Conservation (phyloP, 2,113 vertebrate genomes). For the Podiceps cristatus region DNA sequence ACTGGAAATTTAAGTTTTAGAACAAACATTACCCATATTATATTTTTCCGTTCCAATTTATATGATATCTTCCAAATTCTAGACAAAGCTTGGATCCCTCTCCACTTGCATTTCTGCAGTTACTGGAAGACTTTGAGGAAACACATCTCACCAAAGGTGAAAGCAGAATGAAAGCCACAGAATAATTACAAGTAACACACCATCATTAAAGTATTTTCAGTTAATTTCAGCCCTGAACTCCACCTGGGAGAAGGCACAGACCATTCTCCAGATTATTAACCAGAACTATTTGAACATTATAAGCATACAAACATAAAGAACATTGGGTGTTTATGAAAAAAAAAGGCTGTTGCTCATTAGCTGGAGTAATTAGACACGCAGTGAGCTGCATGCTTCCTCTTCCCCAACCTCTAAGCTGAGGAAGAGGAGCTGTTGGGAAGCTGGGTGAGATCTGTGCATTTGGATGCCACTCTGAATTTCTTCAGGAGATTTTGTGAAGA, state of each 20-base stretch:
- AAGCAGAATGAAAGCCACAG: neutral
- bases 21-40: neutral
- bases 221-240: neutral
- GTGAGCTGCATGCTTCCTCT: rapidly evolving
- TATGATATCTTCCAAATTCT: neutral
- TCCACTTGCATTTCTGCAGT: neutral
- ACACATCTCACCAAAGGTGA: neutral
- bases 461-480: neutral
- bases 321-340: neutral
- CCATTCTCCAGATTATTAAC: neutral
- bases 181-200: neutral
- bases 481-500: neutral
- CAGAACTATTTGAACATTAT: neutral
- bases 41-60: neutral
- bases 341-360: neutral
- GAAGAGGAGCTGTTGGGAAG: neutral
- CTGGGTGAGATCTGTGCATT: neutral
- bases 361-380: neutral
- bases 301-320: neutral
- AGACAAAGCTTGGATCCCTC: neutral
- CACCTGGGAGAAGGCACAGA: neutral
- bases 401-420: neutral
- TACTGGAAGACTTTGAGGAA: neutral
- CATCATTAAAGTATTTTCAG: neutral
- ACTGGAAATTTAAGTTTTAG: neutral